Evolutionary conservation across 1,140 invertebrate species (phyloP), one percentile per base, ranked within the genome.

Genomic region (Drosophila funebris): DNA sequence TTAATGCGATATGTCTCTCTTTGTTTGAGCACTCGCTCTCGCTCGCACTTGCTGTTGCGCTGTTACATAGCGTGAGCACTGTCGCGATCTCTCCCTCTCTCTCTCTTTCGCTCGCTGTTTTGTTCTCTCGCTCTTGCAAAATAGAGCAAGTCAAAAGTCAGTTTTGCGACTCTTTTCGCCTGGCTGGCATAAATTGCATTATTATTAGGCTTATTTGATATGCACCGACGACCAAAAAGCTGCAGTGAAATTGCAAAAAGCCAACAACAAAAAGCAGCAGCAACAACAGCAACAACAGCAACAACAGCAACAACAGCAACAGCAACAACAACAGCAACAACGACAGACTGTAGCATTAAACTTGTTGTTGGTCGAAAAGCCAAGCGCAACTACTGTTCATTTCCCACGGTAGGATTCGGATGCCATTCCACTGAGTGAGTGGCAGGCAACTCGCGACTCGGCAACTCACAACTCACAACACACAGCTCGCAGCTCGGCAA

Each of bases 341-440:
- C 50, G 60, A 68, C 71, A 79, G 69, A 44, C 61, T 63, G 68
- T 41, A 58, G 63, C 53, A 68, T 50, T 62, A 84, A 84, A 87
- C 81, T 76, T 70, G 79, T 73, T 87, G 83, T 73, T 85, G 78
- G 58, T 81, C 31, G 76, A 78, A 87, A 82, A 85, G 83, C 66
- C 74, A 77, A 78, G 81, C 63, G 64, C 73, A 64, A 82, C 89
- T 90, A 90, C 89, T 90, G 89, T 90, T 85, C 89, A 90, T 90
- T 90, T 90, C 89, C 89, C 89, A 90, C 89, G 89, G 89, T 90
- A 87, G 79, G 82, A 87, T 81, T 78, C 74, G 74, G 76, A 75
- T 78, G 76, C 72, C 72, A 78, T 75, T 78, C 72, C 67, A 75
- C 67, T 78, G 72, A 66, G 76, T 64, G 53, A 73, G 73, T 67